phyloP scores from a whole-genome alignment of 2,113 vertebrate species.

The Rissa tridactyla region DNA sequence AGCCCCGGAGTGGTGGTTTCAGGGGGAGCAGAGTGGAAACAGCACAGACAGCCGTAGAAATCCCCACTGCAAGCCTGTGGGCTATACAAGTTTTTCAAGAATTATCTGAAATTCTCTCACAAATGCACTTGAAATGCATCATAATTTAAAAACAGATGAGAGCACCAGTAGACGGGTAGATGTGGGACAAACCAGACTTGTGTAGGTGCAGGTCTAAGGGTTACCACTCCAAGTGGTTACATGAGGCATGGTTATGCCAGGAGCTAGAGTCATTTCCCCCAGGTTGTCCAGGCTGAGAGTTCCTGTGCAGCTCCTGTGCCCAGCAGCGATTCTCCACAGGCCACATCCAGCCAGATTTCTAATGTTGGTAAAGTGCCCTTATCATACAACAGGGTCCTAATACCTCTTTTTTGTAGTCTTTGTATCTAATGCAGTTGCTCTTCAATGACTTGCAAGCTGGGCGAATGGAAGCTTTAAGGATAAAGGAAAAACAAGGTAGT shows the following conservation, averaged over 20 bases:
- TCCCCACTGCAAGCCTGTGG: no score
- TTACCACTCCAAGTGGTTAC: neutral
- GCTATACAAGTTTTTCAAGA: neutral
- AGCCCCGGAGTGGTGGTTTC: neutral
- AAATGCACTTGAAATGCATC: neutral
- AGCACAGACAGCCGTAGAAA: neutral
- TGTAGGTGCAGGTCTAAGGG: neutral
- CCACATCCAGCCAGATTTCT: neutral
- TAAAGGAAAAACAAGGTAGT: neutral
- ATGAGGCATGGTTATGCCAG: accelerated
- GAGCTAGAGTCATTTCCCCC: neutral
- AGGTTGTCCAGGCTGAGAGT: neutral
- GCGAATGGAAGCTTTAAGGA: neutral
- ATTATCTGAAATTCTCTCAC: neutral
- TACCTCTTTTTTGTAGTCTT: neutral
- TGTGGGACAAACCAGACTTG: neutral
- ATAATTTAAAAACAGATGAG: neutral
- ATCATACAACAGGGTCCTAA: neutral
- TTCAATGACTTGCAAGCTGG: neutral
- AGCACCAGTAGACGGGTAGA: neutral
- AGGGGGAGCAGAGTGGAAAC: neutral
- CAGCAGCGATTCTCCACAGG: neutral
- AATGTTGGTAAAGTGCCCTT: neutral
- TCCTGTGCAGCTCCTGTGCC: neutral
- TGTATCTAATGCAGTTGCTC: neutral